phyloP scores from a whole-genome alignment of 2,797 vertebrate species.

The Crenuchus spilurus region DNA sequence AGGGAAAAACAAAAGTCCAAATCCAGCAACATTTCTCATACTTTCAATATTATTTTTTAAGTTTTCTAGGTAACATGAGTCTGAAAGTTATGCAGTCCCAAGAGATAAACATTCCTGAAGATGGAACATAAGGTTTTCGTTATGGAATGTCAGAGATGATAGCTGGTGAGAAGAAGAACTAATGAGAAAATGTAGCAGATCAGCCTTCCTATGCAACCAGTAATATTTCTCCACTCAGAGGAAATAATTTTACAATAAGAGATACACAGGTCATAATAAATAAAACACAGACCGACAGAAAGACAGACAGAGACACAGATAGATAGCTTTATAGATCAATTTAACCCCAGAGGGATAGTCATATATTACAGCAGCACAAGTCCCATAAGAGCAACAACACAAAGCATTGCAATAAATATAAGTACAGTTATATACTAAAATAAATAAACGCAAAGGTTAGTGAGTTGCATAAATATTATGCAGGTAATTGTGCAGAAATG shows the following conservation, averaged over 20 bases:
- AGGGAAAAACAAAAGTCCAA: not conserved
- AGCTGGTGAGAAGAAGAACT: not conserved
- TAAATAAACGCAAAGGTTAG: too few species aligned
- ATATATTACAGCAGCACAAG: too few species aligned
- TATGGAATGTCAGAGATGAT: not conserved
- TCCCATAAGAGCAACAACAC: too few species aligned
- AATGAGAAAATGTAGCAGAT: not conserved
- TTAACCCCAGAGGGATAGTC: too few species aligned
- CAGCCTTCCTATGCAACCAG: not conserved
- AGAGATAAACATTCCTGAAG: not conserved
- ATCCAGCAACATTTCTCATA: not conserved
- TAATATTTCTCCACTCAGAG: not conserved
- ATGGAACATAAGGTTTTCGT: conserved; percentile 8
- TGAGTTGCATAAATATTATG: too few species aligned
- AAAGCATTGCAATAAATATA: too few species aligned
- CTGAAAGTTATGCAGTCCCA: not conserved
- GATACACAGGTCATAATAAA: not conserved
- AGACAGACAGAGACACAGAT: too few species aligned
- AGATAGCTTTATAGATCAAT: too few species aligned
- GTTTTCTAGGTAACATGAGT: not conserved
- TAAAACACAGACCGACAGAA: too few species aligned
- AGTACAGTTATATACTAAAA: too few species aligned
- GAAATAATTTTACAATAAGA: not conserved
- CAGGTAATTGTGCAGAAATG: too few species aligned
- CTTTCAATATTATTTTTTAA: conserved; percentile 3